Evolutionary conservation across 2,797 vertebrate genomes (phyloP), one percentile per base, ranked within the genome.

Genomic region (Cossypha heuglini): DNA sequence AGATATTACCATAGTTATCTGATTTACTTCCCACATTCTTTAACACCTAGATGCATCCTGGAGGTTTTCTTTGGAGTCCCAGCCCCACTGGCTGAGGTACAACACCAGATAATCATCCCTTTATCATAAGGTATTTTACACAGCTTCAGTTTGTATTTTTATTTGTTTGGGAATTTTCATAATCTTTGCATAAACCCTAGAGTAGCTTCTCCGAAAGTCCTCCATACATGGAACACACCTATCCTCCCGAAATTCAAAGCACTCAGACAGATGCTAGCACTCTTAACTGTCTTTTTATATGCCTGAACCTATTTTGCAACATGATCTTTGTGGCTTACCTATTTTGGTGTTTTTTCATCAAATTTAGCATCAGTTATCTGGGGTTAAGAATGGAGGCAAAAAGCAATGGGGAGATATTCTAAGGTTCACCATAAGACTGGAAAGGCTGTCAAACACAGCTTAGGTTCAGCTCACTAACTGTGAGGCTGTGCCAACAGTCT

Each of bases 381-480:
- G 29, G 11, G 21, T 46, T 48, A 58, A 59, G 63, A 88, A 25
- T 67, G 58, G 45, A 89, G 81, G 64, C 3, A 29, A 92, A 96
- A 94, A 86, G 38, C 38, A 92, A 45, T 28, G 33, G 74, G 46
- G 86, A 88, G 72, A 86, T 86, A 95, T 59, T 87, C 71, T 85
- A 92, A 81, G 45, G 40, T 78, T 95, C 59, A 69, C 37, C 35
- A 40, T 80, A 95, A 78, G n/a, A 38, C 29, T 49, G 75, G 59
- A 61, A 94, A 90, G 76, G 59, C 37, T 93, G 69, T 96, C 78
- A 90, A 88, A 6, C 57, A 87, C 42, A 96, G 73, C 35, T 96
- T 86, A 90, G 76, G 88, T 96, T 94, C 86, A 96, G 76, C 49
- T 86, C 62, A 85, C 63, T 90, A 88, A 73, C 80, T 81, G 64